Conservation (phyloP, 2,797 vertebrate species). For the Lepilemur septentrionalis region DNA sequence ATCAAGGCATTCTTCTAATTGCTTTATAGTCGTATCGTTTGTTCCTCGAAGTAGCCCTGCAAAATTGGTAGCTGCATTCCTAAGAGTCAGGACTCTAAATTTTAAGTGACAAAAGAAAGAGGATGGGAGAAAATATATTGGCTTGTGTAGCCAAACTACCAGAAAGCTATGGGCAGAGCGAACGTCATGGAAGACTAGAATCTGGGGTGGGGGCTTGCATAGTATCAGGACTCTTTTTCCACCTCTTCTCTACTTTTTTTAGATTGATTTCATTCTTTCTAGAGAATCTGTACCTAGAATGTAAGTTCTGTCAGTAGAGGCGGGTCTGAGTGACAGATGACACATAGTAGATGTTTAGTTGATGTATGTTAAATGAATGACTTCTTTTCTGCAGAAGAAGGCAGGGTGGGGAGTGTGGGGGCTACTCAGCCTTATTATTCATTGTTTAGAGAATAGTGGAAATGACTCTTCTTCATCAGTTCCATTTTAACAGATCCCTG, state of each 20-base stretch:
- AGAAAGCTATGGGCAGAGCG: neutral
- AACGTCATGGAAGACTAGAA: neutral
- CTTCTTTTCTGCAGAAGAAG: neutral
- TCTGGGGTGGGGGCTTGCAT: neutral
- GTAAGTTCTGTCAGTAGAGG: neutral
- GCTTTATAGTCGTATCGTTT: neutral
- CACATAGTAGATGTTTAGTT: neutral
- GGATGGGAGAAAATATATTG: neutral
- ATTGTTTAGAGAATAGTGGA: neutral
- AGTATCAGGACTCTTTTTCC: neutral
- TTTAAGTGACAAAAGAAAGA: neutral
- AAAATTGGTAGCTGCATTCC: neutral
- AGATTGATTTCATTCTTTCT: constrained; percentile 4
- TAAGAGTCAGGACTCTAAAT: neutral
- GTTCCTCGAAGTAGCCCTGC: neutral
- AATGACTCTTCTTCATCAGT: neutral
- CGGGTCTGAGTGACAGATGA: neutral
- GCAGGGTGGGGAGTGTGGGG: too few species aligned
- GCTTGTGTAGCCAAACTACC: neutral
- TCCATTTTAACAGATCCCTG: neutral
- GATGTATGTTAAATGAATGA: neutral
- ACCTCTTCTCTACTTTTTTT: neutral
- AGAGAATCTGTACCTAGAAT: neutral
- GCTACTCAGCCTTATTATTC: neutral
- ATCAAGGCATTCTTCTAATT: neutral